Evolutionary conservation across 2,888 invertebrate species (phyloP).

Genomic region (Frankliniella fusca): DNA sequence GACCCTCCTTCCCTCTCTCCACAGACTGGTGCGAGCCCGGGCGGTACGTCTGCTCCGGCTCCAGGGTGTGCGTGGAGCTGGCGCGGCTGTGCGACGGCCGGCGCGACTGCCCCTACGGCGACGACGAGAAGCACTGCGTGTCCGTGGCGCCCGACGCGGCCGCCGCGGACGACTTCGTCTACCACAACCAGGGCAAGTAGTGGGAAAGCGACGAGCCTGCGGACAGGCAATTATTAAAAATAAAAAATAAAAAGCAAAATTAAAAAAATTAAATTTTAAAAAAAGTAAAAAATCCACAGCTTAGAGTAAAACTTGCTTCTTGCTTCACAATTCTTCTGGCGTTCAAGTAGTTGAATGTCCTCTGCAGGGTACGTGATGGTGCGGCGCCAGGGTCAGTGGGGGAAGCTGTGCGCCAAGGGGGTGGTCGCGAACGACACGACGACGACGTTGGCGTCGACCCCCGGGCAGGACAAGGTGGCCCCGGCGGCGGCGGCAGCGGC

Average conservation of each 20-base stretch:
- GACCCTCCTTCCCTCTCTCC: conserved; percentile 38
- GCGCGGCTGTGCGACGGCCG: conserved; percentile 65
- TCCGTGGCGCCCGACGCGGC: conserved; percentile 44
- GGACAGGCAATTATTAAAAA: no score
- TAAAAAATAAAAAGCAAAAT: no score
- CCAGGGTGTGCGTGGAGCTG: conserved; percentile 63
- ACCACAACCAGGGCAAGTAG: conserved; percentile 57
- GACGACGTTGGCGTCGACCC: conserved; percentile 44
- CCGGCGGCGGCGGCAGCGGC: neutral
- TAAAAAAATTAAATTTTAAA: no score
- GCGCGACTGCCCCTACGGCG: conserved; percentile 67
- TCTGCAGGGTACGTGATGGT: conserved; percentile 64
- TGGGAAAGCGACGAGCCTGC: no score
- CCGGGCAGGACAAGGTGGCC: neutral
- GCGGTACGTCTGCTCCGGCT: conserved; percentile 71
- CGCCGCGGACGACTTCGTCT: conserved; percentile 57
- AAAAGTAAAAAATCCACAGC: neutral
- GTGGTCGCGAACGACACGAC: conserved; percentile 58
- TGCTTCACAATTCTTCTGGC: no score
- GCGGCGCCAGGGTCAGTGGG: conserved; percentile 70
- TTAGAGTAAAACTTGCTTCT: neutral
- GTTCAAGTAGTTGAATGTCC: no score
- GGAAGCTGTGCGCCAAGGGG: conserved; percentile 68
- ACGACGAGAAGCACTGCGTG: conserved; percentile 72
- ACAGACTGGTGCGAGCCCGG: conserved; percentile 69